Evolutionary conservation across 1,140 invertebrate genomes (phyloP), one percentile per base, ranked within the genome.

Genomic region (Atta cephalotes): DNA sequence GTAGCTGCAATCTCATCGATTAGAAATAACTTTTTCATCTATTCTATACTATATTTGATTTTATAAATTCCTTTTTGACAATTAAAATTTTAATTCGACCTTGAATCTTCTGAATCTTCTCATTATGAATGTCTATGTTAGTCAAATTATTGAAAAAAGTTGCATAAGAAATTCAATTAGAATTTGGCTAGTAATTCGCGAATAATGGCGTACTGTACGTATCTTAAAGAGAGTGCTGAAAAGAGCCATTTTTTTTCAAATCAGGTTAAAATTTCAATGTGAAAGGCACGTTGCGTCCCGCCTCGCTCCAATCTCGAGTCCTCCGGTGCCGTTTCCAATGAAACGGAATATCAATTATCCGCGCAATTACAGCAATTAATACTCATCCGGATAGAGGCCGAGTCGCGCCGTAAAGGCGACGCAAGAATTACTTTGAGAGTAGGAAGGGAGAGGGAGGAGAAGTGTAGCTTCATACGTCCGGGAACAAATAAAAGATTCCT

Each of bases 321-420:
- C 53, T 49, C 35, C 79, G 21, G 25, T 60, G 56, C 56, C 70
- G 80, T 35, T 84, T 84, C 80, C 80, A 51, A 76, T 76, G 80
- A 62, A 84, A 76, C 80, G 21, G 80, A 84, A 84, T 84, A 84
- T 76, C 80, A 84, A 84, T 84, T 84, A 84, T 84, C 80, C 45
- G 51, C 21, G 80, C 80, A 84, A 84, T 84, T 84, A 84, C 80
- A 84, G 80, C 80, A 84, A 84, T 84, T 84, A 84, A 84, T 84
- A 84, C 70, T 84, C 80, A 84, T 76, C 35, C 56, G 25, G 58
- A 25, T 76, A 21, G 70, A 84, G 80, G n/a, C 78, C 65, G 78
- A 25, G 65, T 7, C 78, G 78, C 49, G 68, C 80, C 70, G 80
- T 74, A 84, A 76, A 84, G 70, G 80, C 68, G 68, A 14, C 21